Evolutionary conservation across 2,797 vertebrate species (phyloP).

Genomic region (Myripristis jacobus): DNA sequence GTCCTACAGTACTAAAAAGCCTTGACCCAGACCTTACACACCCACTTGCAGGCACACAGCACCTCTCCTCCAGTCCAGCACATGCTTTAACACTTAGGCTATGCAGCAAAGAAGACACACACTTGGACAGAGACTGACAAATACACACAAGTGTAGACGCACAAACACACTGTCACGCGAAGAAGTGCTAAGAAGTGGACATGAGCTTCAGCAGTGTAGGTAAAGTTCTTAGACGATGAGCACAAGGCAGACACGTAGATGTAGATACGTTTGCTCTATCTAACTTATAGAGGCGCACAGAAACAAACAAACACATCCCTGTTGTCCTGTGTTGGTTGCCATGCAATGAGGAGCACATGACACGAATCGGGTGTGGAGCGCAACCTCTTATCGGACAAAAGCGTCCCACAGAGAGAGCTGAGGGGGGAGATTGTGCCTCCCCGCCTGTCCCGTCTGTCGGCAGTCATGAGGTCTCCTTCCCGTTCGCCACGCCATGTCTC

Average conservation of each 20-base stretch:
- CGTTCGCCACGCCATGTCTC: constrained; percentile 73
- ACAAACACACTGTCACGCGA: constrained; percentile 34
- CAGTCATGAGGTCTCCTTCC: constrained; percentile 80
- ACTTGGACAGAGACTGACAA: constrained; percentile 21
- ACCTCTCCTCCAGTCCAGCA: constrained; percentile 48
- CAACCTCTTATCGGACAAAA: constrained; percentile 80
- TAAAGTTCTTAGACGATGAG: constrained; percentile 28
- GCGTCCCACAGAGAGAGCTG: constrained; percentile 72
- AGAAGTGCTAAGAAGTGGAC: not conserved
- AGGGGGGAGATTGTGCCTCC: constrained; percentile 47
- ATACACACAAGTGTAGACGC: constrained; percentile 41
- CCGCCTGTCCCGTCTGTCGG: constrained; percentile 52
- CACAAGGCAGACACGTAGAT: constrained; percentile 41
- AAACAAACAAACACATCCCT: constrained; percentile 60
- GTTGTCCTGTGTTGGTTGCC: constrained; percentile 68
- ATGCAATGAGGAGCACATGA: constrained; percentile 80
- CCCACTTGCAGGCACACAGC: constrained; percentile 72
- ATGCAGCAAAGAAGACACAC: constrained; percentile 26
- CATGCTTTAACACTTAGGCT: constrained; percentile 56
- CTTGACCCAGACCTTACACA: constrained; percentile 72
- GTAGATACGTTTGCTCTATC: constrained; percentile 5
- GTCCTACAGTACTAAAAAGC: constrained; percentile 71
- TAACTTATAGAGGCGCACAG: constrained; percentile 8
- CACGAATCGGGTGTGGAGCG: constrained; percentile 75
- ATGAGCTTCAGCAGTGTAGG: constrained; percentile 27